Percentiles rank a stretch among this genome's conserved stretches.
Conservation (phyloP, 2,113 vertebrate species). For the Tychaedon coryphoeus region DNA sequence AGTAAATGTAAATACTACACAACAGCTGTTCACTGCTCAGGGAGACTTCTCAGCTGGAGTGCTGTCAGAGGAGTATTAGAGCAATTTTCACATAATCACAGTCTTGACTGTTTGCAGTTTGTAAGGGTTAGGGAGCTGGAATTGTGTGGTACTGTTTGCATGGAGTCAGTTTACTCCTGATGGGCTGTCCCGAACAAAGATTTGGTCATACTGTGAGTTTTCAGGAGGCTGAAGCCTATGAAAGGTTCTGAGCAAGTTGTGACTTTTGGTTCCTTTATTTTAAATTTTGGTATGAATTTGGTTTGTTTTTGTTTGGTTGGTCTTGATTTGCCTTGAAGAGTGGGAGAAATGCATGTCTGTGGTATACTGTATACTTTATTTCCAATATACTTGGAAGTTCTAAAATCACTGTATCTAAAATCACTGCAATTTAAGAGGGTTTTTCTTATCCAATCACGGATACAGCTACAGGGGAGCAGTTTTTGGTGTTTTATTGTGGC, state of each 20-base stretch:
- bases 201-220: background rate
- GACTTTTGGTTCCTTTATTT: background rate
- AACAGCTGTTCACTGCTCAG: background rate
- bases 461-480: background rate
- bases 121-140: background rate
- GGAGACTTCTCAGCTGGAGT: background rate
- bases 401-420: background rate
- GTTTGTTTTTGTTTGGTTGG: fast-evolving
- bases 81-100: background rate
- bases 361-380: background rate
- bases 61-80: background rate
- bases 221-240: background rate
- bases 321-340: background rate
- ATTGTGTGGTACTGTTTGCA: background rate
- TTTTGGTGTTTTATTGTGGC: no score
- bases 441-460: background rate
- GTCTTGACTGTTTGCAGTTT: background rate
- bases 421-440: background rate
- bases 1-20: background rate
- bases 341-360: background rate
- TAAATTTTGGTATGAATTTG: background rate
- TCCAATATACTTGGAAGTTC: background rate
- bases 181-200: background rate
- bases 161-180: background rate
- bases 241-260: background rate